Evolutionary conservation across 2,888 invertebrate species (phyloP).

Genomic region (Unio pictorum): DNA sequence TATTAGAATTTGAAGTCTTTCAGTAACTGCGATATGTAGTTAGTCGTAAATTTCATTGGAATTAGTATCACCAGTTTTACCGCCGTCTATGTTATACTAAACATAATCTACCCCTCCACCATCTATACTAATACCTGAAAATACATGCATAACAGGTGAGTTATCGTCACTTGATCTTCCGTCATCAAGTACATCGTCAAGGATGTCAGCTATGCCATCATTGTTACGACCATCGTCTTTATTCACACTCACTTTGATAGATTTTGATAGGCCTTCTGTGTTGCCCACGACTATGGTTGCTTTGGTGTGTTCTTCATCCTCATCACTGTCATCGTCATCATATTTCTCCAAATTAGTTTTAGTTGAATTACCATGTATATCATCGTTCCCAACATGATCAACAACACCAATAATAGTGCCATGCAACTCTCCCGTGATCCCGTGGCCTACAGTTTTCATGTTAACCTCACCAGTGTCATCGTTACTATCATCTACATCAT

Average conservation of each 20-base stretch:
- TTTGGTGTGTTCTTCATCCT: no score
- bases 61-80: no score
- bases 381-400: no score
- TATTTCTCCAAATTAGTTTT: no score
- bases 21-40: no score
- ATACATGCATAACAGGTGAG: not conserved
- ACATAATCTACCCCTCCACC: not conserved
- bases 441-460: not conserved
- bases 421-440: not conserved
- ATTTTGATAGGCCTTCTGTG: no score
- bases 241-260: not conserved
- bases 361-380: no score
- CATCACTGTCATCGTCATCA: no score
- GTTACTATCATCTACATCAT: not conserved
- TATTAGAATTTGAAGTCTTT: not conserved
- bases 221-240: not conserved
- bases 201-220: not conserved
- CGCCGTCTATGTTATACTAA: no score
- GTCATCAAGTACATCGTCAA: not conserved
- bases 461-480: not conserved
- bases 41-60: not conserved
- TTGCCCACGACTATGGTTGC: no score
- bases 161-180: not conserved
- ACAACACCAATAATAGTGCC: not conserved
- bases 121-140: not conserved